Conservation (phyloP, 1,140 invertebrate species). For the Drosophila parvula region DNA sequence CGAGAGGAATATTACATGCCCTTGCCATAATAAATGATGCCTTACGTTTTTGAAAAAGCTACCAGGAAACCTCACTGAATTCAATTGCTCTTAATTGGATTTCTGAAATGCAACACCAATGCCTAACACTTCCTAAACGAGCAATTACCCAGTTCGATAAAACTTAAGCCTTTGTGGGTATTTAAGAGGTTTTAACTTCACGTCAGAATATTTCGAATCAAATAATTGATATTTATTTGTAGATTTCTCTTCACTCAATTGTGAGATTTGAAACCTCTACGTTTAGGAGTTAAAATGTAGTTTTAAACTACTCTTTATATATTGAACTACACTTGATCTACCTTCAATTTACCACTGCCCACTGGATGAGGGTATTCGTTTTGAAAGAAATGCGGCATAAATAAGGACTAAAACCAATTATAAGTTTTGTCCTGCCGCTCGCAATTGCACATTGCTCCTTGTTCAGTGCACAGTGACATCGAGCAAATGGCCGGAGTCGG, state of each 20-base stretch:
- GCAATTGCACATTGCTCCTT: slow-evolving; percentile 67
- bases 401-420: slow-evolving; percentile 80
- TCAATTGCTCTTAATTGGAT: not conserved
- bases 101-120: not conserved
- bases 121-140: not conserved
- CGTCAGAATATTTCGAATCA: no score
- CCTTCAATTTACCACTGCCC: not conserved
- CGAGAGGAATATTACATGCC: slow-evolving; percentile 27
- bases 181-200: no score
- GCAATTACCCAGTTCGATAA: no score
- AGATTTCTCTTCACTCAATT: not conserved
- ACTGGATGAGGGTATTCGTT: slow-evolving; percentile 53
- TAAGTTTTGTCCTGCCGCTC: slow-evolving; percentile 74
- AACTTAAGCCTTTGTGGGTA: no score
- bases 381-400: slow-evolving; percentile 76
- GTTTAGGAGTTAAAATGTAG: not conserved
- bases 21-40: slow-evolving; percentile 19
- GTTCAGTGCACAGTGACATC: slow-evolving; percentile 66
- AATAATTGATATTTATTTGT: no score
- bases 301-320: not conserved
- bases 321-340: not conserved
- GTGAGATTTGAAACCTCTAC: no score
- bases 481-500: slow-evolving; percentile 64
- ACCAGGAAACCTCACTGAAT: not conserved
- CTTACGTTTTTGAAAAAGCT: not conserved